Evolutionary conservation across 2,888 invertebrate species (phyloP).

Genomic region (Perizoma flavofasciatum): DNA sequence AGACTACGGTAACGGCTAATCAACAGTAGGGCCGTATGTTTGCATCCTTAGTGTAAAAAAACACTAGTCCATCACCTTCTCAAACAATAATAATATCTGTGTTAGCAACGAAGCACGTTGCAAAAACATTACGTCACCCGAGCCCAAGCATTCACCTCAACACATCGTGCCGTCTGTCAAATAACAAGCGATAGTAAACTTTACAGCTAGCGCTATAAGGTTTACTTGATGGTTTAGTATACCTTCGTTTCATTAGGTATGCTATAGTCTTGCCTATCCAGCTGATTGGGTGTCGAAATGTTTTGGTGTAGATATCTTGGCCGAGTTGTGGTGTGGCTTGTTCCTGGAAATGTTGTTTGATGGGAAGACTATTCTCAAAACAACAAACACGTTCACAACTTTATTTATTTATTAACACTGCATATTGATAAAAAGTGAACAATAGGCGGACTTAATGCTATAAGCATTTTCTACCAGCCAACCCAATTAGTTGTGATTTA

Average conservation of each 20-base stretch:
- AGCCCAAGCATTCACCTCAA: slow-evolving; percentile 47
- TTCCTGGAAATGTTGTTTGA: too few relatives aligned
- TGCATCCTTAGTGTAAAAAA: too few relatives aligned
- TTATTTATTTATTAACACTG: too few relatives aligned
- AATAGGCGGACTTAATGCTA: too few relatives aligned
- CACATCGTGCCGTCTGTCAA: slow-evolving; percentile 31
- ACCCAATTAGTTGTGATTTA: too few relatives aligned
- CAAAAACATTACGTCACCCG: slow-evolving; percentile 54
- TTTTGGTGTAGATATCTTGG: neutral
- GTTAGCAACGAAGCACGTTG: slow-evolving; percentile 40
- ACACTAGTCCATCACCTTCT: neutral
- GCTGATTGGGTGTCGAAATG: slow-evolving; percentile 22
- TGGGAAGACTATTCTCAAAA: too few relatives aligned
- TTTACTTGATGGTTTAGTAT: neutral
- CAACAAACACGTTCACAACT: too few relatives aligned
- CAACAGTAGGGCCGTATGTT: too few relatives aligned
- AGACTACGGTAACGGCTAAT: too few relatives aligned
- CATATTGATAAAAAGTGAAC: too few relatives aligned
- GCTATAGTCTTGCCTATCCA: slow-evolving; percentile 7
- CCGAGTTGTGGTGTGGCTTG: neutral
- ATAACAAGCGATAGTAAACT: slow-evolving; percentile 28
- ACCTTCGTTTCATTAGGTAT: neutral
- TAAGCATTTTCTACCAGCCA: too few relatives aligned
- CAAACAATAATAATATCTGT: slow-evolving; percentile 13
- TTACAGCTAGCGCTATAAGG: slow-evolving; percentile 8